Base-by-base conservation (phyloP, 2,797 vertebrate genomes). In the Macrochelys suwanniensis region DNA sequence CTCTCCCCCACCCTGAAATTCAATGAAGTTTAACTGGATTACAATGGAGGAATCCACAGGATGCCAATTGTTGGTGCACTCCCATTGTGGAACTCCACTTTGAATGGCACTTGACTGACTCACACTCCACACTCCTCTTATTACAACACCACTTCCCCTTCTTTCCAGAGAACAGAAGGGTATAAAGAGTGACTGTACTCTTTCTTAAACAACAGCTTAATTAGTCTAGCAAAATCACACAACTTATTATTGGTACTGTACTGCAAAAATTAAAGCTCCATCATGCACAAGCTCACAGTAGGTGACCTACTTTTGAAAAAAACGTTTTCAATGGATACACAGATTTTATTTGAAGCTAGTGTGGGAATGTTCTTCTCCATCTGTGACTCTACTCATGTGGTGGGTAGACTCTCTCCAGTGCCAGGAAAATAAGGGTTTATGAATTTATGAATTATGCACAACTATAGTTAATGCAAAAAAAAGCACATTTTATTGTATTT, bases 1-100 rank as follows among this genome's bases (percentile, higher is more conserved):
- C 90, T 89, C 95, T 95, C 50, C 84, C 65, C 89, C 89, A 93
- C 25, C 31, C 15, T 96, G 96, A 94, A 96, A 97, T 95, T 97
- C 95, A 97, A 88, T 96, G 65, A 95, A 95, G 68, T 92, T 77
- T 97, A 97, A 97, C 84, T 94, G 95, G 95, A 93, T 97, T 97
- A 95, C 92, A 97, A 92, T 94, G 80, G 68, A 8, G 78, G 81
- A 92, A 94, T 90, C 84, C 80, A 96, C 82, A 92, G 96, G 92
- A 93, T 93, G 68, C 92, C 95, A 96, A 84, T 95, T 95, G 93
- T 89, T 90, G 89, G 28, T 87, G 87, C 47, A 90, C 47, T 94
- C 93, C 88, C 89, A 83, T 56, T 89, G 90, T 57, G 68, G 82
- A 93, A 89, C 56, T 96, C 79, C 84, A 83, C 51, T 90, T 96